Conservation (phyloP, 2,888 invertebrate genomes). For the Lycaena phlaeas region DNA sequence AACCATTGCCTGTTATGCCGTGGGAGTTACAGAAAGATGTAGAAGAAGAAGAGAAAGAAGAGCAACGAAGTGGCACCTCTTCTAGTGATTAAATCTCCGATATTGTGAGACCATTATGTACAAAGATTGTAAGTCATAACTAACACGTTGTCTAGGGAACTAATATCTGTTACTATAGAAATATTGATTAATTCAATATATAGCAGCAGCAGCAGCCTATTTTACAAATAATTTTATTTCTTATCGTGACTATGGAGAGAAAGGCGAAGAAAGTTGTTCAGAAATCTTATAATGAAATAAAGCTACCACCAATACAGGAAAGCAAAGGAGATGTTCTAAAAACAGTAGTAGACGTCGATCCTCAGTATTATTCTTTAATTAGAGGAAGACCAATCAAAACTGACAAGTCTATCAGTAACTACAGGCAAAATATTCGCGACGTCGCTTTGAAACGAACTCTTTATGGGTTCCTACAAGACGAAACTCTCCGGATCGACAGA, state of each 20-base stretch:
- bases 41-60: conserved; percentile 30
- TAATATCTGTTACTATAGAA: conserved; percentile 16
- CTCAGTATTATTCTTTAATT: conserved; percentile 74
- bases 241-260: conserved; percentile 17
- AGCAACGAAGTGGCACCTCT: conserved; percentile 33
- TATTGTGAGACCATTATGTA: neutral
- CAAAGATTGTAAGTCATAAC: neutral
- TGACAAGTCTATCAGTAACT: conserved; percentile 66
- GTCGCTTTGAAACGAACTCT: conserved; percentile 49
- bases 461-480: conserved; percentile 49
- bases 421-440: conserved; percentile 65
- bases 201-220: neutral
- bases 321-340: conserved; percentile 36
- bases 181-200: conserved; percentile 16
- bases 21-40: conserved; percentile 53
- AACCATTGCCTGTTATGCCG: conserved; percentile 59
- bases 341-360: conserved; percentile 76
- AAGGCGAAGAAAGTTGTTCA: conserved; percentile 34
- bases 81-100: conserved; percentile 36
- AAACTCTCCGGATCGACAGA: conserved; percentile 52
- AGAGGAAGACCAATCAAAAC: conserved; percentile 74
- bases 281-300: conserved; percentile 42
- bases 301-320: conserved; percentile 51
- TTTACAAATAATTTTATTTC: neutral
- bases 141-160: conserved; percentile 1